Percentiles rank a stretch among this genome's conserved stretches.
Evolutionary conservation across 2,797 vertebrate genomes (phyloP).

Genomic region (Microctenopoma stevenorrisi): DNA sequence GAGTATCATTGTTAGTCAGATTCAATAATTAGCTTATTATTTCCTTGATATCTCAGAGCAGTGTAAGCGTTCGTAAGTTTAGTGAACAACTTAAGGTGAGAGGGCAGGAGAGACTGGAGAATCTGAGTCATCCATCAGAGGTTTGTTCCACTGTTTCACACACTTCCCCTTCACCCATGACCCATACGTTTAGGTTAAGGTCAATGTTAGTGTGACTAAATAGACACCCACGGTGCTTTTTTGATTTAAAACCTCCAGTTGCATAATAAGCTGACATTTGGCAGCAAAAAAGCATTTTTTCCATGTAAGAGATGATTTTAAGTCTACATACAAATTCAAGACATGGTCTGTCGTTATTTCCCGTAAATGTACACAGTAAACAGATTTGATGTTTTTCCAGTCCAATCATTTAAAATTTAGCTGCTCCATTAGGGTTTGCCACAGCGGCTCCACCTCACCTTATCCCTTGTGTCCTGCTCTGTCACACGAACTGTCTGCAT

Average conservation of each 20-base stretch:
- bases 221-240: constrained; percentile 5
- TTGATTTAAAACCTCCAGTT: background rate
- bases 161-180: background rate
- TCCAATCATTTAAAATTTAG: no score
- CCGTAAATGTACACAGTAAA: background rate
- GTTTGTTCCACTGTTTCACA: constrained; percentile 31
- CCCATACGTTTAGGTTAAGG: constrained; percentile 29
- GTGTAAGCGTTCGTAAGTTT: constrained; percentile 16
- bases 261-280: background rate
- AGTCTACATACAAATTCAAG: background rate
- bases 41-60: background rate
- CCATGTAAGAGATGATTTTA: no score
- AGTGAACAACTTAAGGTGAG: constrained; percentile 19
- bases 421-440: no score
- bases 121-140: constrained; percentile 39
- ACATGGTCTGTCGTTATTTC: background rate
- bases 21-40: background rate
- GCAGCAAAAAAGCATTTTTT: background rate
- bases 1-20: background rate
- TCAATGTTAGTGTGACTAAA: constrained; percentile 34
- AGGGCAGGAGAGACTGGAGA: constrained; percentile 34
- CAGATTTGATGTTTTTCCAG: background rate
- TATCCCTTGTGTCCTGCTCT: no score
- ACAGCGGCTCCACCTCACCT: no score
- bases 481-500: no score